Base-by-base conservation (phyloP, 2,113 vertebrate genomes). In the Dunckerocampus dactyliophorus region DNA sequence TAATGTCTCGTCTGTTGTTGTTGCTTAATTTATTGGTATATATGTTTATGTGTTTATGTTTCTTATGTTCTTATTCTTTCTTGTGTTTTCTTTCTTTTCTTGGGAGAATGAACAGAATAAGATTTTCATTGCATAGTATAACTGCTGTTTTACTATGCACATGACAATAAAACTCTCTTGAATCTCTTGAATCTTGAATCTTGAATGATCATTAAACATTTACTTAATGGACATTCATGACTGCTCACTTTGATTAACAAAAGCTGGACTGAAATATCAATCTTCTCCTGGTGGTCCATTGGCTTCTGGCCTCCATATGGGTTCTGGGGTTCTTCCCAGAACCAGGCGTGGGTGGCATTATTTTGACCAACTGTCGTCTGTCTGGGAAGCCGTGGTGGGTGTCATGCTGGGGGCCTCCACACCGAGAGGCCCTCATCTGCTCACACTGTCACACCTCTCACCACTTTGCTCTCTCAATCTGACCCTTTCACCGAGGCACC, bases 341-440 rank as follows among this genome's bases (percentile, higher is more conserved):
- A 79, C 60, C 52, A n/a, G 7, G 42, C 3, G 74, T 67, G 74
- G 82, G 77, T 62, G 64, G 69, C 65, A 53, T 75, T 74, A 70
- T 69, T 72, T 59, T 16, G 55, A 82, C 74, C 80, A 79, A 85
- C 82, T 74, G 82, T 64, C 58, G 49, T 62, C 75, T 74, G 82
- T 75, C 82, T 69, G 74, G 47, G 65, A 80, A 49, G 68, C 63
- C 20, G 54, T 77, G 80, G 80, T 79, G 77, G 78, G 74, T 79
- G 74, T 80, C 83, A 61, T 54, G 79, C 77, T 71, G 67, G 59
- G 74, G 70, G 56, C 68, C 74, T 79, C 76, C 77, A 66, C 70
- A 75, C 28, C 31, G 80, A 51, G 71, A 81, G 80, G 77, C 77
- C 84, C 82, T 87, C 79, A 85, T 85, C 85, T 84, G 82, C 85